phyloP scores from a whole-genome alignment of 1,140 invertebrate species.

The Branchinecta lynchi region DNA sequence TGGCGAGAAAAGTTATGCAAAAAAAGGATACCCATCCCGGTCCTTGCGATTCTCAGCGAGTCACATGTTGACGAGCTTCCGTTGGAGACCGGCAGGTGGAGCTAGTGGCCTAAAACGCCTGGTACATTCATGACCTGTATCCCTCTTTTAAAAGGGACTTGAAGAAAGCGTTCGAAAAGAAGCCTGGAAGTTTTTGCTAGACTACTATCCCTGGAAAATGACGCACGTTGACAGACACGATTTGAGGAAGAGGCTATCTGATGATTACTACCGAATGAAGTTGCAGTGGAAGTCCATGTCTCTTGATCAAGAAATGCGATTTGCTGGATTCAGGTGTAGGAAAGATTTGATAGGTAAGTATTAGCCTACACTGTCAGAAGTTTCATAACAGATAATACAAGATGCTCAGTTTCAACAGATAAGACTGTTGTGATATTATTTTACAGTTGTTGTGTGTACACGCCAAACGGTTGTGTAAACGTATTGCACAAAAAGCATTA shows the following conservation, averaged over 20 bases:
- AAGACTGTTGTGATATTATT: too few relatives aligned
- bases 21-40: too few relatives aligned
- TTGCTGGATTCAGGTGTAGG: constrained; percentile 70
- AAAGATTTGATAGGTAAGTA: constrained; percentile 72
- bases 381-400: too few relatives aligned
- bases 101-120: too few relatives aligned
- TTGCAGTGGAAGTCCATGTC: constrained; percentile 87
- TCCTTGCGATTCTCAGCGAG: too few relatives aligned
- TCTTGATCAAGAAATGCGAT: constrained; percentile 67
- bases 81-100: too few relatives aligned
- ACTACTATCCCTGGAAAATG: constrained; percentile 71
- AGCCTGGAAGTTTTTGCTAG: constrained; percentile 90
- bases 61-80: too few relatives aligned
- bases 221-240: constrained; percentile 51
- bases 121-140: too few relatives aligned
- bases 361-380: too few relatives aligned
- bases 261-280: constrained; percentile 91
- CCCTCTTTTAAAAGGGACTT: constrained; percentile 40
- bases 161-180: constrained; percentile 52
- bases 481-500: too few relatives aligned
- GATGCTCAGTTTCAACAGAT: constrained; percentile 13
- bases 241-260: constrained; percentile 49
- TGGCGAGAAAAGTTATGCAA: too few relatives aligned
- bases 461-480: constrained; percentile 9
- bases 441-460: constrained; percentile 21